Evolutionary conservation across 1,140 invertebrate genomes (phyloP), one percentile per base, ranked within the genome.

Genomic region (Mercenaria mercenaria): DNA sequence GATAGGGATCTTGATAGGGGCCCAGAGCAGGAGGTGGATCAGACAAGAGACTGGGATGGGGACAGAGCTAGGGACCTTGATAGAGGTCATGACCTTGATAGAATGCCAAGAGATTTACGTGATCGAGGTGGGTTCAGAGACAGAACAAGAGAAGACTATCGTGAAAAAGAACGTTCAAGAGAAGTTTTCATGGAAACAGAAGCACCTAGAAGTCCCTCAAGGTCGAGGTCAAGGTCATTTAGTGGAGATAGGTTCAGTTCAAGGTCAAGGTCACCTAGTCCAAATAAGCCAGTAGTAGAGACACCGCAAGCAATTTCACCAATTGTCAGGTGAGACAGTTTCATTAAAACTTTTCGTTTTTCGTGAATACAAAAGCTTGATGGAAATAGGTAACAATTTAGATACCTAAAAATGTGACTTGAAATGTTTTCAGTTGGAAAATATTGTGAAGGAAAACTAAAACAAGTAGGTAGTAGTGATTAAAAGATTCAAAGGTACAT

Each of bases 91-190:
- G 89, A 91, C 39, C 72, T 56, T 34, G 81, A 74, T 47, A 88
- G 39, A 80, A 32, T 87, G 89, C 56, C 88, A 69, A 86, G 64
- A 23, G 67, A 81, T 50, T 56, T 74, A 52, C 80, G 64, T 6
- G 67, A 81, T 34, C 47, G 67, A 15, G 37, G 80, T 29, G 74
- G 87, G 29, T 59, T 86, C 47, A 91, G 90, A 74, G 74, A 83
- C 61, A 47, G 87, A 29, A 88, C 85, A 0, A 82, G 90, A 80
- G 92, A 92, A 74, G 91, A 88, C 29, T 90, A 88, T 50, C 87
- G 91, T 69, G 91, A 92, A 47, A 93, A 96, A 90, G 94, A 96
- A 76, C 61, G 87, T 69, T 91, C 69, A 61, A 93, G 89, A 52
- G 91, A 94, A 76, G 23, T 91, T 41, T 26, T 89, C n/a, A 79